These are phyloP conservation scores for Schizopygopsis malacanthus DNA, from an alignment of 2,797 vertebrate genomes.

Conservation along the genomic window DNA sequence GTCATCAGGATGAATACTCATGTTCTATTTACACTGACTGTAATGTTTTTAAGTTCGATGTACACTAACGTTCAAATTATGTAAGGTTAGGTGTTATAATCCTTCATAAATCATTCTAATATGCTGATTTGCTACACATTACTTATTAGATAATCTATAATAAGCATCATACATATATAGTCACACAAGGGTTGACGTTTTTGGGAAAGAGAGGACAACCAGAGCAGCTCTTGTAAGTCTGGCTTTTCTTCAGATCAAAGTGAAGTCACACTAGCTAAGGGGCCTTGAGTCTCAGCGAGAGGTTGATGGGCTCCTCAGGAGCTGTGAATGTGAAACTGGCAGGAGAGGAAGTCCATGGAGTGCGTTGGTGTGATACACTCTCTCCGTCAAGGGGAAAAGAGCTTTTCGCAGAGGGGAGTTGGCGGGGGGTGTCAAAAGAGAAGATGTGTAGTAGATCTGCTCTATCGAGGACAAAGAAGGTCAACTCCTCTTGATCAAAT, in stretches of 20 bases:
- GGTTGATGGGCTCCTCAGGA: slow-evolving; percentile 49
- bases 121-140: neutral
- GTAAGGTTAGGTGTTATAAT: neutral
- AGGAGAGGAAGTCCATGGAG: slow-evolving; percentile 34
- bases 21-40: neutral
- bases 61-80: neutral
- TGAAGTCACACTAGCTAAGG: slow-evolving; percentile 43
- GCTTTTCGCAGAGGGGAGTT: slow-evolving; percentile 23
- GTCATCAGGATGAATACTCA: neutral
- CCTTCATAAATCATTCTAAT: neutral
- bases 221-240: neutral
- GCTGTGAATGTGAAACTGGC: slow-evolving; percentile 42
- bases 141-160: neutral
- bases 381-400: slow-evolving; percentile 30
- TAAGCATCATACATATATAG: slow-evolving; percentile 7
- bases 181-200: neutral
- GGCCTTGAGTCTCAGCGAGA: slow-evolving; percentile 42
- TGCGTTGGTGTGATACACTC: slow-evolving; percentile 17
- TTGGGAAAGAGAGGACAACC: slow-evolving; percentile 1
- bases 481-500: neutral
- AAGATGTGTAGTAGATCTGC: slow-evolving; percentile 11
- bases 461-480: neutral
- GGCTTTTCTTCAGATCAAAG: slow-evolving; percentile 31
- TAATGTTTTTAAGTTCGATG: neutral
- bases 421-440: neutral